Conservation (phyloP, 2,797 vertebrate genomes). For the Centropyge bicolor region DNA sequence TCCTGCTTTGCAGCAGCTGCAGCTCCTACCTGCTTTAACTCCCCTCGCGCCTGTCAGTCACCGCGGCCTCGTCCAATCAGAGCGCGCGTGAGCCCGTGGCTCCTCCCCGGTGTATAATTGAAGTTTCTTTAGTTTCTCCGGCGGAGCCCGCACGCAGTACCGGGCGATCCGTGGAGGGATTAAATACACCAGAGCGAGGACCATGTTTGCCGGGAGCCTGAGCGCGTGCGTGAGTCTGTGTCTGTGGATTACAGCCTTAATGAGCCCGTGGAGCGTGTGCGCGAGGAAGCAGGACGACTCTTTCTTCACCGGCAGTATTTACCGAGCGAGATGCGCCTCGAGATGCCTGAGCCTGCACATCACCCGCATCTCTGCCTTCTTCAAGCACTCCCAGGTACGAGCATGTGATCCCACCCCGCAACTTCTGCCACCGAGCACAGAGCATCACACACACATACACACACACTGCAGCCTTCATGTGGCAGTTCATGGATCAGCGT, state of each 20-base stretch:
- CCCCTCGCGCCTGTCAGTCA: slow-evolving; percentile 78
- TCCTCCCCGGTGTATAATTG: slow-evolving; percentile 85
- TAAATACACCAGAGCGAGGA: slow-evolving; percentile 73
- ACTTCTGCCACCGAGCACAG: slow-evolving; percentile 28
- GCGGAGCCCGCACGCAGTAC: slow-evolving; percentile 77
- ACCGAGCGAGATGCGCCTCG: slow-evolving; percentile 93
- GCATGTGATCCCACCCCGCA: slow-evolving; percentile 5
- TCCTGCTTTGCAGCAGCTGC: slow-evolving; percentile 27
- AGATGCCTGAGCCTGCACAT: slow-evolving; percentile 97
- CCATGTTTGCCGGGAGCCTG: slow-evolving; percentile 86
- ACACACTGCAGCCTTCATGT: no score
- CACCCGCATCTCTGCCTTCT: slow-evolving; percentile 95
- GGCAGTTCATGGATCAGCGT: slow-evolving; percentile 18
- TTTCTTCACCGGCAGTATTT: slow-evolving; percentile 87
- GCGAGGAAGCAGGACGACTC: slow-evolving; percentile 90
- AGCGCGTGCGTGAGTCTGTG: slow-evolving; percentile 82
- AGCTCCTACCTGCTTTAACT: slow-evolving; percentile 78
- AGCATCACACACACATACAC: no score
- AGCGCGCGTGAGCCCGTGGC: slow-evolving; percentile 61
- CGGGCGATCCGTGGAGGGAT: slow-evolving; percentile 77
- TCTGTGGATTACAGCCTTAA: slow-evolving; percentile 88
- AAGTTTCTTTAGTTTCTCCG: slow-evolving; percentile 88
- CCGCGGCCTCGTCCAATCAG: slow-evolving; percentile 82
- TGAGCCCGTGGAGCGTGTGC: slow-evolving; percentile 79
- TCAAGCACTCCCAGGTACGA: slow-evolving; percentile 94